Evolutionary conservation across 2,113 vertebrate genomes (phyloP), one percentile per base, ranked within the genome.

Genomic region (Oenanthe oenanthe): DNA sequence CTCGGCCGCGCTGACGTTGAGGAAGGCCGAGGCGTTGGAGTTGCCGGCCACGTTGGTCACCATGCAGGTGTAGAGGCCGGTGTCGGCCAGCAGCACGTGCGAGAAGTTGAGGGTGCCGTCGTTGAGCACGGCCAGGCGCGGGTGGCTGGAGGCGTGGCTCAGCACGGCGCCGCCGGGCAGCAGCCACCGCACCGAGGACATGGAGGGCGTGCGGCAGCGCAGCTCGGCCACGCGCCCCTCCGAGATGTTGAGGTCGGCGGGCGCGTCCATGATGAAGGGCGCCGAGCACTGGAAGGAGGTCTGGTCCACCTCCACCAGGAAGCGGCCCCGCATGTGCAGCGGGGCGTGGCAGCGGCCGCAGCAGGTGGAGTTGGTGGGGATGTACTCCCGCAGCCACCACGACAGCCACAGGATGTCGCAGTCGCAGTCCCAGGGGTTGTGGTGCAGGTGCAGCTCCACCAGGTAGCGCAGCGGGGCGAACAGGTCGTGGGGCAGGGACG

Each of bases 371-470:
- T 99, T 99, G 95, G 99, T 99, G 95, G 99, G 99, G 95, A 99
- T 99, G 96, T 99, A 99, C 96, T 99, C 99, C 93, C 99, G 97
- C 51, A 99, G 97, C 99, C 99, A 99, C 98, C 98, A 99, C 17
- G 99, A 98, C 32, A 99, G 98, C 99, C 99, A 99, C 90, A 99
- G 98, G 58, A 99, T 98, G 97, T 99, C 99, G 94, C 99, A 99
- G 96, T 99, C 99, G 87, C 99, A 99, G 90, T 98, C 98, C 99
- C 99, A 99, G 19, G 99, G 99, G 97, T 99, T 99, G 97, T 99
- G 99, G 97, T 99, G 99, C 83, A 99, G 97, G 95, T 99, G 99
- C 71, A 99, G 96, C 97, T 99, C 99, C 97, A 99, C 99, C 95
- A 99, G 97, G 96, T 99, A 99, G 88, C 99, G 98, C 97, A 99